Evolutionary conservation across 2,113 vertebrate species (phyloP), one percentile per base, ranked within the genome.

Genomic region (Xiphias gladius): DNA sequence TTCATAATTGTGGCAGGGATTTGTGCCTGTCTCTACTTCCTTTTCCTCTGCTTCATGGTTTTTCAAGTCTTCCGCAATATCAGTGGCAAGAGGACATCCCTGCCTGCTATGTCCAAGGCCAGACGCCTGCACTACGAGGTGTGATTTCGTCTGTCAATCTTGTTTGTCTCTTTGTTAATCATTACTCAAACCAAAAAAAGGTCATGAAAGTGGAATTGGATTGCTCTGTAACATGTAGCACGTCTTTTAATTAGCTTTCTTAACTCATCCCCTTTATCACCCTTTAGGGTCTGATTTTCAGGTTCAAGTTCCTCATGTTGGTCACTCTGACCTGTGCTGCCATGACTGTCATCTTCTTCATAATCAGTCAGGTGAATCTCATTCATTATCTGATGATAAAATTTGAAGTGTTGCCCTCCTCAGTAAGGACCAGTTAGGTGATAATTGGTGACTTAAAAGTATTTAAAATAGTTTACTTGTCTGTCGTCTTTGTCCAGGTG

Each of bases 271-370:
- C 3, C 28, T 70, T 41, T 78, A 10, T 67, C 2, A 2, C 62
- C 11, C 11, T 82, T 32, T 9, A 99, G 98, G 98, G 98, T 73
- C 95, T 99, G 55, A 99, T 99, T 88, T 99, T 99, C 91, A 95
- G 98, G 79, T 99, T 99, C 93, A 99, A 99, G 91, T 99, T 99
- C 73, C 95, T 99, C 91, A 99, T 99, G 98, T 94, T 99, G 82
- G 96, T 99, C 79, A 99, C 98, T n/a, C 88, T 99, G 92, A 93
- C 96, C 5, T 99, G 98, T 66, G 98, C 98, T 10, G 98, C 98
- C 20, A 97, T 99, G 96, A 99, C 98, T 0, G 96, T 99, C 71
- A 97, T 99, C 90, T 99, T 99, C 95, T 99, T 99, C 95, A 99
- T 99, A 2, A 96, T 99, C 50, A 99, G 97, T 84, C 98, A 99